These are phyloP conservation scores for Uloborus diversus DNA, from an alignment of 1,140 invertebrate species.

Conservation along the genomic window DNA sequence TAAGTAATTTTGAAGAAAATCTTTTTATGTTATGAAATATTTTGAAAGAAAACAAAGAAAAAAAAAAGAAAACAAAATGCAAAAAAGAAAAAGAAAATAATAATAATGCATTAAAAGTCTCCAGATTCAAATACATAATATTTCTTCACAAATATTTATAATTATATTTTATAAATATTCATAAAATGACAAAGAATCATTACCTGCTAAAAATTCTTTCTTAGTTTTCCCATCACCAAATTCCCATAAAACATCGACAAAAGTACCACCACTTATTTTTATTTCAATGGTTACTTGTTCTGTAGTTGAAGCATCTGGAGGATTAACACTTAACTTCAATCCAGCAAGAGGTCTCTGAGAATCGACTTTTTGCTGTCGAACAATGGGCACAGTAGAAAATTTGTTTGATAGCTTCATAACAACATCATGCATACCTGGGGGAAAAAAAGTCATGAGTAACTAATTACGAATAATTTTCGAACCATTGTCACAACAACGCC, in stretches of 20 bases:
- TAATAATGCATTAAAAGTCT: too few species aligned
- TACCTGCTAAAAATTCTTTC: conserved; percentile 58
- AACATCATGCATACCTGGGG: conserved; percentile 46
- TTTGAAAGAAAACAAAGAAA: too few species aligned
- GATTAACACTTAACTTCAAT: conserved; percentile 57
- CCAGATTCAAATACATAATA: too few species aligned
- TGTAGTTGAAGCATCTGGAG: conserved; percentile 57
- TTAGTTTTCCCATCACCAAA: conserved; percentile 60
- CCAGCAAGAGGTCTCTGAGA: conserved; percentile 58
- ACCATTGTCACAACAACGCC: too few species aligned
- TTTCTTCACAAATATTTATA: too few species aligned
- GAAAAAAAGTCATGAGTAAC: too few species aligned
- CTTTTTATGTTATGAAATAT: too few species aligned
- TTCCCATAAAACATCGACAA: conserved; percentile 60
- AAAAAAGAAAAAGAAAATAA: too few species aligned
- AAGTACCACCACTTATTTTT: conserved; percentile 58
- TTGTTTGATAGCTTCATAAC: conserved; percentile 42
- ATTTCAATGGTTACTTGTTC: conserved; percentile 58
- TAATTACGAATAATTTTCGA: too few species aligned
- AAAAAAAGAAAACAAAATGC: too few species aligned
- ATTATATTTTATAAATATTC: too few species aligned
- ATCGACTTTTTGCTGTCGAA: conserved; percentile 46
- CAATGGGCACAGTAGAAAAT: conserved; percentile 27
- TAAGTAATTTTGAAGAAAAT: too few species aligned
- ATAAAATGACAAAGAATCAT: conserved; percentile 1